Conservation (phyloP, 2,797 vertebrate species). For the Channa striata region DNA sequence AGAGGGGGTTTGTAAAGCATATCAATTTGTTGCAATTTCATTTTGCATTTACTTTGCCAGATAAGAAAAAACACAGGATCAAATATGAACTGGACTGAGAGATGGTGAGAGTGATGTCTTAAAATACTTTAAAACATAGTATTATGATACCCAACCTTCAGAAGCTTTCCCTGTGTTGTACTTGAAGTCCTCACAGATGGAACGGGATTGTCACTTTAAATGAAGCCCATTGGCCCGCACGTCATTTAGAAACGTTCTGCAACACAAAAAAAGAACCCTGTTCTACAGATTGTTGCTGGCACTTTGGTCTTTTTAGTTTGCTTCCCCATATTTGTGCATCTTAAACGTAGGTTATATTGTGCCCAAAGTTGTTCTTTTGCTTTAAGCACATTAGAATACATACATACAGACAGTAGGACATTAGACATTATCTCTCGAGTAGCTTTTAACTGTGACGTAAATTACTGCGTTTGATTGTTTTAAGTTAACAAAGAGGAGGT, state of each 20-base stretch:
- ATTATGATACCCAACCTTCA: background rate
- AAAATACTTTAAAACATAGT: background rate
- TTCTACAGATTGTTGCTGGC: too few relatives aligned
- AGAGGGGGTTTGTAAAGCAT: background rate
- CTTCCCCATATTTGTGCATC: too few relatives aligned
- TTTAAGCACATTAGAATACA: too few relatives aligned
- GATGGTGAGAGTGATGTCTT: background rate
- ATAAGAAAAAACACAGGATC: background rate
- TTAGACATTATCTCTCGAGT: background rate
- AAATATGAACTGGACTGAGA: background rate
- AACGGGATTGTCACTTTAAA: background rate
- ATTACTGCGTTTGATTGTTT: constrained; percentile 31
- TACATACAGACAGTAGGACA: too few relatives aligned
- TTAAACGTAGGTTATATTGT: too few relatives aligned
- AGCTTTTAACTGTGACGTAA: background rate
- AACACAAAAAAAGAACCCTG: too few relatives aligned
- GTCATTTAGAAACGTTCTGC: too few relatives aligned
- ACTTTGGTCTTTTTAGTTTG: too few relatives aligned
- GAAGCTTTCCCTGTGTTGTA: background rate
- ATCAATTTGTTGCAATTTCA: background rate
- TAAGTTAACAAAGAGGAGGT: constrained; percentile 22
- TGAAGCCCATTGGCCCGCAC: constrained; percentile 5
- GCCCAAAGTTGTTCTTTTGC: too few relatives aligned
- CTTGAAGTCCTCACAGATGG: background rate
- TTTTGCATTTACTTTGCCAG: background rate